Evolutionary conservation across 2,888 invertebrate genomes (phyloP), one percentile per base, ranked within the genome.

Genomic region (Hypomecis atomaria): DNA sequence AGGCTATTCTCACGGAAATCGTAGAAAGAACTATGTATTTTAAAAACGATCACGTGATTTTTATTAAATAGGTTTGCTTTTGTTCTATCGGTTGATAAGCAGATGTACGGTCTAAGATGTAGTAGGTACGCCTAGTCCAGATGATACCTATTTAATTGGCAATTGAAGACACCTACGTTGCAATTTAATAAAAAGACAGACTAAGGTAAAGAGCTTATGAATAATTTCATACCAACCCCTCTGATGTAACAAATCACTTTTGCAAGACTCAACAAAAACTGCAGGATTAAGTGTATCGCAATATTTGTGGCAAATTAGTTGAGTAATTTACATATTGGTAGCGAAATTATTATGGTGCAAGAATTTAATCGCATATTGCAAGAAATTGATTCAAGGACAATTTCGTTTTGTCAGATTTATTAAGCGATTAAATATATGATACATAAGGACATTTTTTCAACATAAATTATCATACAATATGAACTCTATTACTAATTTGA

Each of bases 1-100:
- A 75, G 72, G 71, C 65, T 65, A 42, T 11, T 70, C 70, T 70
- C 72, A 66, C 72, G 71, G 72, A 75, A 70, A 66, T 69, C 43
- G 48, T 2, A 42, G 44, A 37, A 50, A 49, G 38, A 23, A 58
- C n/a, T n/a, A n/a, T n/a, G n/a, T 48, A 49, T 55, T 44, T 50
- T 52, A 44, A 59, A 45, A 52, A 38, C 55, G 50, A 50, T 56
- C 23, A 23, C 23, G 23, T 2, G 23, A 2, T 3, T 23, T 23
- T 23, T 23, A 2, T 23, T 23, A 23, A 3, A 42, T 43, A 54
- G 42, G 49, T 43, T 56, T 33, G 13, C 1, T 1, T 55, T 6
- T 44, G 61, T 50, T 10, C 13, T 13, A 6, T 3, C 23, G 1
- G 3, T 2, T 23, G 1, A 2, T 23, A 23, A 23, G 23, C 23